Evolutionary conservation across 2,113 vertebrate species (phyloP), one percentile per base, ranked within the genome.

Genomic region (Numida meleagris): DNA sequence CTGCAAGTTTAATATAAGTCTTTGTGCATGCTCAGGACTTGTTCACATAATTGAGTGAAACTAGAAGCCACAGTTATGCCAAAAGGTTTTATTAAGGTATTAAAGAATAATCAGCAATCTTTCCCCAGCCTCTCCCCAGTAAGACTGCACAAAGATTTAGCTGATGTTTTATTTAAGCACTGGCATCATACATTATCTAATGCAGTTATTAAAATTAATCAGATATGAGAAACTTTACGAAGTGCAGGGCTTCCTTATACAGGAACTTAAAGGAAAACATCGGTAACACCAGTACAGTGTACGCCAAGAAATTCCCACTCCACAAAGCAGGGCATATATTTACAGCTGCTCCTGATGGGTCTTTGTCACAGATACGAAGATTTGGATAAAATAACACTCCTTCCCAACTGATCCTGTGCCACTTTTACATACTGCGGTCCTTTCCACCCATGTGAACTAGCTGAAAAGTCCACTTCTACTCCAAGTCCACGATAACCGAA

Each of bases 41-140:
- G 94, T 89, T 94, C 91, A 76, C 89, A 93, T 96, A 96, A 96
- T 92, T 94, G 88, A 88, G 74, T 92, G 93, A 94, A 96, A 93
- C 84, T 82, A 83, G 73, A 95, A 94, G 80, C 83, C 83, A 90
- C 79, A 93, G 31, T 81, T 85, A 93, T 42, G 89, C 90, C 88
- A 90, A 87, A 84, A 96, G 84, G 74, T 93, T 95, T 94, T 94
- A 94, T 73, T 85, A 92, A 59, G 33, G 70, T 92, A 84, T 92
- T 93, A 93, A 73, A 93, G 84, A 92, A 90, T 90, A 86, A 94
- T 84, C 86, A 94, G 77, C 53, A 81, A 82, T 89, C 77, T 92
- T 82, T 83, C 61, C 76, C 46, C 73, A 83, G 66, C 82, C 82
- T 86, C 57, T 75, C 40, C n/a, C 25, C 40, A 90, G 25, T 82